phyloP scores from a whole-genome alignment of 2,888 invertebrate genomes.

The Caenorhabditis plicata region DNA sequence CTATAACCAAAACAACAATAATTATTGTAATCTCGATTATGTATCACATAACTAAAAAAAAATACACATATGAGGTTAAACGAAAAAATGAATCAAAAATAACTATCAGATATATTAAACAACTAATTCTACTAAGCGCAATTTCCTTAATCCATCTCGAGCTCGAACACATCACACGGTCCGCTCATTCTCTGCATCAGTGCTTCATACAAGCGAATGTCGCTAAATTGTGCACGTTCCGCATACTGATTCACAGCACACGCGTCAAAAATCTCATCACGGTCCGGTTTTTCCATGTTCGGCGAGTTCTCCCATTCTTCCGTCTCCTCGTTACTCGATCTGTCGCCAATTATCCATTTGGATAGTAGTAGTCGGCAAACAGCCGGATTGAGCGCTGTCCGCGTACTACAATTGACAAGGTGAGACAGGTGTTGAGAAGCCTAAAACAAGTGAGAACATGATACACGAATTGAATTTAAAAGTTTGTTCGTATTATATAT shows the following conservation, averaged over 20 bases:
- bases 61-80: not conserved
- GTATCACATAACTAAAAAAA: conserved; percentile 10
- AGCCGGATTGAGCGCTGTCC: conserved; percentile 13
- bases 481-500: too few species aligned
- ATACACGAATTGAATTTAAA: too few species aligned
- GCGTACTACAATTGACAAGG: conserved; percentile 2
- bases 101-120: too few species aligned
- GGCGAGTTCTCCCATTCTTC: too few species aligned
- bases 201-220: conserved; percentile 17
- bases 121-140: too few species aligned
- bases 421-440: conserved; percentile 2
- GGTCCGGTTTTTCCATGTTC: conserved; percentile 1
- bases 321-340: too few species aligned
- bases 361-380: conserved; percentile 12
- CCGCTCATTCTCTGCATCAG: conserved; percentile 6
- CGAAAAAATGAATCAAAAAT: conserved; percentile 6
- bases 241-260: conserved; percentile 42
- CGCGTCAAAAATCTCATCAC: conserved; percentile 41
- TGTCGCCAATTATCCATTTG: conserved; percentile 14
- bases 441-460: too few species aligned
- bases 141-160: conserved; percentile 22
- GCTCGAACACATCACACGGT: not conserved
- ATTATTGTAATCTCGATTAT: not conserved
- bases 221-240: conserved; percentile 31
- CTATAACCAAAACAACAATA: too few species aligned